phyloP scores from a whole-genome alignment of 2,113 vertebrate genomes.

The chimpanzee (Pan troglodytes) region NHGRI_mPanTro3-v2.1_pri NC_072411.2:49788501-49789000 shows the following conservation, averaged over 20 bases:
- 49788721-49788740: neutral
- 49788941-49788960: neutral
- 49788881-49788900: neutral
- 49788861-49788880: neutral
- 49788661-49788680: constrained; percentile 2
- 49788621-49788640: neutral
- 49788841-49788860: neutral
- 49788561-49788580: constrained; percentile 9
- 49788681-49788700: neutral
- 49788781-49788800: neutral
- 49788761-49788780: neutral
- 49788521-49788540: neutral
- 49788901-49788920: neutral
- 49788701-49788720: neutral
- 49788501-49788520: neutral
- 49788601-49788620: neutral
- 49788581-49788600: neutral
- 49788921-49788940: neutral
- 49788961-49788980: neutral
- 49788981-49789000: neutral
- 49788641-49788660: neutral
- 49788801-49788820: neutral
- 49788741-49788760: neutral
- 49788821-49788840: constrained; percentile 40
- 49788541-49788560: neutral